Evolutionary conservation across 2,797 vertebrate species (phyloP).

Genomic region (Rhinophrynus dorsalis): DNA sequence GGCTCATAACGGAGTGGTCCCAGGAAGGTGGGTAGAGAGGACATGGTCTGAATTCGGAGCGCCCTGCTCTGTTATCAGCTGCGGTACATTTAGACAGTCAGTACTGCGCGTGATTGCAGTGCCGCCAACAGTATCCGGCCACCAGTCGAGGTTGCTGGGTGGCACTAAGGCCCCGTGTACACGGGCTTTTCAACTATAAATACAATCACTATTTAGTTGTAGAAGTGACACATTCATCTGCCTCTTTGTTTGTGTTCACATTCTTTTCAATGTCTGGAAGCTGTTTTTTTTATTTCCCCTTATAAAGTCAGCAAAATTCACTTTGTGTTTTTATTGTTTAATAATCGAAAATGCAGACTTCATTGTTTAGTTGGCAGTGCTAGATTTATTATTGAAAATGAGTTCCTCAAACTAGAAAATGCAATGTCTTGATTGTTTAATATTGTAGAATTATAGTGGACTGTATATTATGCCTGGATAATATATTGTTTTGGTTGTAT

Average conservation of each 20-base stretch:
- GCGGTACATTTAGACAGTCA: too few species aligned
- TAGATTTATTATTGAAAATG: not conserved
- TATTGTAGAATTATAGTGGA: not conserved
- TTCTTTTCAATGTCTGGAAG: not conserved
- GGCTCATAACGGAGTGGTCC: too few species aligned
- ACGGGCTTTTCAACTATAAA: too few species aligned
- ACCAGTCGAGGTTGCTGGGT: too few species aligned
- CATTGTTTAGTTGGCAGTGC: not conserved
- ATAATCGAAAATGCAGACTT: conserved; percentile 2
- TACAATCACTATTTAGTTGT: too few species aligned
- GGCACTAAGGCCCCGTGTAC: too few species aligned
- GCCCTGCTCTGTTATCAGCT: too few species aligned
- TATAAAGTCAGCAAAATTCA: conserved; percentile 5
- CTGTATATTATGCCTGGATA: not conserved
- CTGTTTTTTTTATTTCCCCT: not conserved
- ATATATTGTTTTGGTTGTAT: not conserved
- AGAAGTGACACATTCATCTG: not conserved
- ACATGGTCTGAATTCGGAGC: too few species aligned
- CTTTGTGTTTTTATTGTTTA: not conserved
- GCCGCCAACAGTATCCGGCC: too few species aligned
- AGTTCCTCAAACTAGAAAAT: not conserved
- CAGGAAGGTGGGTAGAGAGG: too few species aligned
- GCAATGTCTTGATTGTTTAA: not conserved
- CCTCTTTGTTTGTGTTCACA: not conserved
- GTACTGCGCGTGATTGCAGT: too few species aligned